These are phyloP conservation scores for Otus sunia DNA, from an alignment of 2,113 vertebrate species.

Conservation along the genomic window DNA sequence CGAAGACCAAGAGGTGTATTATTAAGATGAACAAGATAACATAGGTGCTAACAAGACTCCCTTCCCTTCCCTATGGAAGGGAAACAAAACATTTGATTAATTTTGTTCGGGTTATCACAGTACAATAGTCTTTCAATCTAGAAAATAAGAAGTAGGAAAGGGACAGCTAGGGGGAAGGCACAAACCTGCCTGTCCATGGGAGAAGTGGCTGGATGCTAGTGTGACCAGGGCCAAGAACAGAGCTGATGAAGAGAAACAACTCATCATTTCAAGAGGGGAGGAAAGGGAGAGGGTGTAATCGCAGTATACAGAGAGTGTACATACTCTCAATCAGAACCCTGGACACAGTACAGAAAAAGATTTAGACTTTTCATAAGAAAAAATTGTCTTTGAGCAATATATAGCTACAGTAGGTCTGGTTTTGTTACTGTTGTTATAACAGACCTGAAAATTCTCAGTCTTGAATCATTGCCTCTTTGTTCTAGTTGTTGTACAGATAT, in stretches of 20 bases:
- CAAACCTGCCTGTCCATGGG: not conserved
- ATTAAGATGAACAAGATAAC: not conserved
- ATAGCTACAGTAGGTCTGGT: not conserved
- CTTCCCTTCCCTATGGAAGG: not conserved
- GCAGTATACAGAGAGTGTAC: no score
- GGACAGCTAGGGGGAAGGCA: not conserved
- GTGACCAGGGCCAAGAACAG: not conserved
- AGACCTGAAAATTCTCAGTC: not conserved
- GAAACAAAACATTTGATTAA: not conserved
- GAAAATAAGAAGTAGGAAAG: not conserved
- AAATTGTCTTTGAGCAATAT: not conserved
- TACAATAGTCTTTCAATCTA: not conserved
- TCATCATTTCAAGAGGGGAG: not conserved
- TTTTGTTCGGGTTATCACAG: not conserved
- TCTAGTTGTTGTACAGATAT: not conserved
- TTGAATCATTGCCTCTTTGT: not conserved
- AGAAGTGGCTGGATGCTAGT: not conserved
- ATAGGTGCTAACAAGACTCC: not conserved
- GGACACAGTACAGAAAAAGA: not conserved
- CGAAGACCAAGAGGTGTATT: not conserved
- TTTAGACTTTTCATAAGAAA: not conserved
- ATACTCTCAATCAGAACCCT: not conserved
- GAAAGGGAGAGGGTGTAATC: not conserved
- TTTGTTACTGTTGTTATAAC: not conserved
- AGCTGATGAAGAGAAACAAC: not conserved